Base-by-base conservation (phyloP, 1,140 invertebrate species). In the Chironomus striatipennis region DNA sequence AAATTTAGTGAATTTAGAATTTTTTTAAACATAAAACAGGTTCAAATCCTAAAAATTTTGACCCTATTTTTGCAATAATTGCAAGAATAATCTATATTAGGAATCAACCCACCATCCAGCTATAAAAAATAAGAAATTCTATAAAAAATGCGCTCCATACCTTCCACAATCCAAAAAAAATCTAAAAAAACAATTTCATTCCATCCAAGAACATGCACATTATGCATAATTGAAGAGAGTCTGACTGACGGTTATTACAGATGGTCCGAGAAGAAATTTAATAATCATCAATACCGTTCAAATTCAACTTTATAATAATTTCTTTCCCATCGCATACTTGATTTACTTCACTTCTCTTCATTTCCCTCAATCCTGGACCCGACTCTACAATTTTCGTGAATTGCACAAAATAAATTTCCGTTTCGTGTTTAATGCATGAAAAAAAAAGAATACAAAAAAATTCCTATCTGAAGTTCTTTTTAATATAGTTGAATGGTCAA, bases 381-480 rank as follows among this genome's bases (percentile, higher is more conserved):
- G 5, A n/a, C 47, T 57, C 47, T 57, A 10, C 47, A 57, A 57
- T 57, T 57, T 57, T 57, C 47, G 47, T 57, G 47, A 57, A 57
- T 57, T 57, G 10, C 47, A 34, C 24, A 57, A 57, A 57, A 57
- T 57, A 57, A 57, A 57, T 57, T 57, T 57, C n/a, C 47, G 47
- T 57, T 57, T 57, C 47, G 12, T 57, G 47, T 57, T 12, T 10
- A 34, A 57, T 57, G 47, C 47, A 57, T 57, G 5, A n/a, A 34
- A 34, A 34, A 34, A 34, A 34, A 34, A 34, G 47, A n/a, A n/a
- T n/a, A n/a, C n/a, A n/a, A 57, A 5, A 1, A 15, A 57, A 57
- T 57, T 57, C 12, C 43, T 47, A 57, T n/a, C 47, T 15, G 12
- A 57, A 10, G 47, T 57, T 34, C 24, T 34, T 34, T 34, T 34